Base-by-base conservation (phyloP, 2,113 vertebrate species). In the Burhinus oedicnemus region DNA sequence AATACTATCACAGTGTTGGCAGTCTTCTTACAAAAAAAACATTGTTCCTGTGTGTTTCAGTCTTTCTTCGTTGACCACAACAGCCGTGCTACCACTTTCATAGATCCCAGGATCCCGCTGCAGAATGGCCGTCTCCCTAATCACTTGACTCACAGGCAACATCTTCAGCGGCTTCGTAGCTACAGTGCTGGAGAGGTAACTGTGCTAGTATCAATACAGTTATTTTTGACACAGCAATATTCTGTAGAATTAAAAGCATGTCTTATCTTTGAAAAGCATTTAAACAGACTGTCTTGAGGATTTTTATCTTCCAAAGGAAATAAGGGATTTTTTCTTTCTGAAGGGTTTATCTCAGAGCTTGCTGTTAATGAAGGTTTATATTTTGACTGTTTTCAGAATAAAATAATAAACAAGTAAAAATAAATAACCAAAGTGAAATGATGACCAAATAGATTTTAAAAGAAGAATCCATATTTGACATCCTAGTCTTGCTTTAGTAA, bases 61-160 rank as follows among this genome's bases (percentile, higher is more conserved):
- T 99, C 99, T 55, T 99, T 99, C 97, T 99, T 99, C 45, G 99
- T 99, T 95, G 99, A 99, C 97, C 99, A 99, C 98, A 99, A 99
- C 84, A 99, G 99, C 93, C 98, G 99, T 93, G 99, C 99, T 12
- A 99, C 99, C 12, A 99, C 99, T 60, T 99, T 99, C 97, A 99
- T 99, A 32, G 99, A 99, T 94, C 99, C 99, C 87, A 98, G 99
- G 93, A 99, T 99, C 95, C 99, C 99, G 1, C 98, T 99, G 95
- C 99, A 99, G 98, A 99, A 99, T 3, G 99, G 99, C 15, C 98
- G 98, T 22, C 98, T 99, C 86, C 99, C 99, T 2, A 99, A 98
- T 58, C 99, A 99, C 83, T 98, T 99, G 66, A 99, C 99, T 19
- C 99, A 99, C 92, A 98, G 98, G n/a, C 99, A 99, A 30, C 99